A percentile compares a stretch with the other conserved stretches of the same genome.
Evolutionary conservation across 2,113 vertebrate genomes (phyloP).

Genomic region (Vicugna pacos): DNA sequence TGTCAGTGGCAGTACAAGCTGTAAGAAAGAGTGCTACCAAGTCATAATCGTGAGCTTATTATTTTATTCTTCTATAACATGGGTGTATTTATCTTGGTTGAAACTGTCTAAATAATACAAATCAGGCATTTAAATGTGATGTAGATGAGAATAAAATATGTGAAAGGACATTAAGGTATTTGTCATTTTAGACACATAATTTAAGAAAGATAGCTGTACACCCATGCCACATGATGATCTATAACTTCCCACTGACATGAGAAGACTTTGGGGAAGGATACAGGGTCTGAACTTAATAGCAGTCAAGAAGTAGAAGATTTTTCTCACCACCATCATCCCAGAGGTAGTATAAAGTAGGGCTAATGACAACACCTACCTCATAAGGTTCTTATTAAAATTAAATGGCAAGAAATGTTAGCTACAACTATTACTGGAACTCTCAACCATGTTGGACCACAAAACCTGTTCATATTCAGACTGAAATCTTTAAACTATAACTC

Average conservation of each 20-base stretch:
- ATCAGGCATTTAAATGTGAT: constrained; percentile 23
- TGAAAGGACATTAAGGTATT: neutral
- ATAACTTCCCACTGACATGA: neutral
- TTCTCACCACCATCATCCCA: neutral
- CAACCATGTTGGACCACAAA: neutral
- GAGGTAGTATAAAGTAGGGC: neutral
- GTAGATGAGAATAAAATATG: neutral
- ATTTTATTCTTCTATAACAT: constrained; percentile 35
- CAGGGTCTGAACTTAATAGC: neutral
- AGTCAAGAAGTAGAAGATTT: constrained; percentile 22
- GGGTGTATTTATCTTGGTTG: neutral
- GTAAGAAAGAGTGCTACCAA: neutral
- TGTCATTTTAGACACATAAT: constrained; percentile 4
- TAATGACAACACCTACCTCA: neutral
- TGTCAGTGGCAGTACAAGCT: neutral
- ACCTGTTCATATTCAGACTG: neutral
- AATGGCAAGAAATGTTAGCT: neutral
- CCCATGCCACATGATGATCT: neutral
- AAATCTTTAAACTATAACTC: constrained; percentile 43
- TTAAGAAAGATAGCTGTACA: neutral
- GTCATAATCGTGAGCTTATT: neutral
- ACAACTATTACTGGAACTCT: neutral
- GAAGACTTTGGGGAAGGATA: neutral
- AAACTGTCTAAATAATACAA: constrained; percentile 9
- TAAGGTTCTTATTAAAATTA: neutral